These are phyloP conservation scores for Idaea aversata DNA, from an alignment of 2,888 invertebrate genomes.

Conservation along the genomic window DNA sequence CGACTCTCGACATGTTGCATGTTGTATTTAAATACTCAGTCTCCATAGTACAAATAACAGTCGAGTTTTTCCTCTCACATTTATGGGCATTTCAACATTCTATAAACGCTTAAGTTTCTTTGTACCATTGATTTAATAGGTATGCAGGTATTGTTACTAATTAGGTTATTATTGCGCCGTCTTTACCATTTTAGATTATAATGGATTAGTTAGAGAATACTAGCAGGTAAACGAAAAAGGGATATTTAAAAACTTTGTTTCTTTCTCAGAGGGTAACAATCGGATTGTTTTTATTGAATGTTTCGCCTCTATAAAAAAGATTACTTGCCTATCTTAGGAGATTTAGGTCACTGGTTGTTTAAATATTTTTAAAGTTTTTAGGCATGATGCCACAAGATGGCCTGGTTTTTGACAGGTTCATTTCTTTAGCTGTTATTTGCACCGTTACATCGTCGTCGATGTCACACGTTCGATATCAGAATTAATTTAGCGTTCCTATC, in stretches of 20 bases:
- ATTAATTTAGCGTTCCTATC: background rate
- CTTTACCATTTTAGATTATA: background rate
- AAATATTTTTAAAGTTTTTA: background rate
- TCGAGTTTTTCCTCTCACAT: slow-evolving; percentile 11
- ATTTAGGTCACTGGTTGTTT: no score
- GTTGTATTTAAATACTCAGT: slow-evolving; percentile 28
- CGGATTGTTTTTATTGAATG: background rate
- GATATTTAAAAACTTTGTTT: background rate
- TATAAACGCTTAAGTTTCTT: slow-evolving; percentile 18
- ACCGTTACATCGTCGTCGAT: background rate
- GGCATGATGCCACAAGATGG: background rate
- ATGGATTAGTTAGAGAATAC: background rate
- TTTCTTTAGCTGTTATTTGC: background rate
- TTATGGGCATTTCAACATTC: slow-evolving; percentile 18
- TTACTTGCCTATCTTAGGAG: no score
- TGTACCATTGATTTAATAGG: slow-evolving; percentile 8
- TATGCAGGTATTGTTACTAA: background rate
- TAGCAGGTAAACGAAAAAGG: background rate
- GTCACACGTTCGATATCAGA: background rate
- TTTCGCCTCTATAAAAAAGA: no score
- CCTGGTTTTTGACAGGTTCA: background rate
- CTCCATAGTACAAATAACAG: slow-evolving; percentile 20
- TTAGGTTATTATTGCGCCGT: background rate
- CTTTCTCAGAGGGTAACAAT: background rate
- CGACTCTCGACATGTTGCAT: slow-evolving; percentile 14